These are phyloP conservation scores for Drosophila mulleri DNA, from an alignment of 2,888 invertebrate genomes.

Conservation along the genomic window DNA sequence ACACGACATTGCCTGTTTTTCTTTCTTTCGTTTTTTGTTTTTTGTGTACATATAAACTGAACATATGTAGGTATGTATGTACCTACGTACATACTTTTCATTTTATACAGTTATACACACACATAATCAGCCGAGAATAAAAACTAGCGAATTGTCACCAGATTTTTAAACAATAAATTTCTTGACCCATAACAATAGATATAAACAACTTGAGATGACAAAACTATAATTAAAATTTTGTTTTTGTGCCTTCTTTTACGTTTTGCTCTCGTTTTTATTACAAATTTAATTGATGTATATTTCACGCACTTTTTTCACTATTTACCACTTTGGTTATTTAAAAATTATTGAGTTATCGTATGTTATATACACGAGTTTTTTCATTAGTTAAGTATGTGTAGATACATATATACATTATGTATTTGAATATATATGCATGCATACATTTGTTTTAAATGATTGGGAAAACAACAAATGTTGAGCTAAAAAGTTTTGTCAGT, in stretches of 20 bases:
- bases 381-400: constrained; percentile 49
- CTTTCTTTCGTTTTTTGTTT: background rate
- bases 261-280: background rate
- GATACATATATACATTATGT: constrained; percentile 16
- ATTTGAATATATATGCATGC: constrained; percentile 29
- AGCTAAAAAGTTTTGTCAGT: constrained; percentile 47
- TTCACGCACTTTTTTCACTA: constrained; percentile 48
- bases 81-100: constrained; percentile 50
- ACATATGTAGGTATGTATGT: constrained; percentile 30
- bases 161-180: constrained; percentile 21
- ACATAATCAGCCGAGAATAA: constrained; percentile 51
- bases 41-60: constrained; percentile 30
- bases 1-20: constrained; percentile 9
- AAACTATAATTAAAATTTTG: background rate
- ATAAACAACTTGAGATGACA: constrained; percentile 8
- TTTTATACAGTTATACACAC: constrained; percentile 83
- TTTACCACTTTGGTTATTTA: constrained; percentile 65
- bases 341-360: constrained; percentile 71
- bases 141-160: constrained; percentile 52
- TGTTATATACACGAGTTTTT: constrained; percentile 70
- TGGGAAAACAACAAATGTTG: constrained; percentile 42
- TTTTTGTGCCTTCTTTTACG: background rate
- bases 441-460: constrained; percentile 39
- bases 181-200: constrained; percentile 1
- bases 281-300: constrained; percentile 11